A percentile compares a stretch with the other conserved stretches of the same genome.
Conservation (phyloP, 35 echinoderm and acorn worm genomes). For the Chiridota heheva region DNA sequence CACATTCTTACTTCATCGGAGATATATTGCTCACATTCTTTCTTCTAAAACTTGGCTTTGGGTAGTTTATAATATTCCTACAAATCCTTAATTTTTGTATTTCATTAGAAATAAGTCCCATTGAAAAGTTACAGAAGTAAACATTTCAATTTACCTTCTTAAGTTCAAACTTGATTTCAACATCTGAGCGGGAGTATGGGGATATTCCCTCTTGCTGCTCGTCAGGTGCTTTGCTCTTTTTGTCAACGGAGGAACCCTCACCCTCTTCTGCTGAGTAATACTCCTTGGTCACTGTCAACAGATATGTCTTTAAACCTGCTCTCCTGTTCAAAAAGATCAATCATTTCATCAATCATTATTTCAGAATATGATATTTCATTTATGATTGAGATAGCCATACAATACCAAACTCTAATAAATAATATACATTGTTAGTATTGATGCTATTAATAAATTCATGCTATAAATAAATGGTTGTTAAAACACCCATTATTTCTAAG, state of each 20-base stretch:
- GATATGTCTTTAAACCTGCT: not conserved
- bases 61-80: not conserved
- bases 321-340: slow-evolving; percentile 11
- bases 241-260: not conserved
- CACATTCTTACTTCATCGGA: too few relatives aligned
- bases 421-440: too few relatives aligned
- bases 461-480: too few relatives aligned
- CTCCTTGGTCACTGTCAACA: slow-evolving; percentile 39
- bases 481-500: too few relatives aligned
- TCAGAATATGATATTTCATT: not conserved
- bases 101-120: not conserved
- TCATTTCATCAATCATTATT: too few relatives aligned
- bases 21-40: too few relatives aligned
- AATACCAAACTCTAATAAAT: too few relatives aligned
- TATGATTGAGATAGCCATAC: too few relatives aligned
- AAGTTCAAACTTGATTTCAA: slow-evolving; percentile 88
- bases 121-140: not conserved
- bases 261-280: slow-evolving; percentile 57
- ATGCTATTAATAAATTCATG: too few relatives aligned
- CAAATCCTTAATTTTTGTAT: not conserved
- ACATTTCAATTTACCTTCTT: slow-evolving; percentile 68
- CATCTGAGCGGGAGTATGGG: slow-evolving; percentile 50
- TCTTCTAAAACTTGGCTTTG: too few relatives aligned
- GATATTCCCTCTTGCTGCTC: slow-evolving; percentile 39
- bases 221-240: slow-evolving; percentile 28